Evolutionary conservation across 2,888 invertebrate species (phyloP).

Genomic region (Diplazon laetatorius): DNA sequence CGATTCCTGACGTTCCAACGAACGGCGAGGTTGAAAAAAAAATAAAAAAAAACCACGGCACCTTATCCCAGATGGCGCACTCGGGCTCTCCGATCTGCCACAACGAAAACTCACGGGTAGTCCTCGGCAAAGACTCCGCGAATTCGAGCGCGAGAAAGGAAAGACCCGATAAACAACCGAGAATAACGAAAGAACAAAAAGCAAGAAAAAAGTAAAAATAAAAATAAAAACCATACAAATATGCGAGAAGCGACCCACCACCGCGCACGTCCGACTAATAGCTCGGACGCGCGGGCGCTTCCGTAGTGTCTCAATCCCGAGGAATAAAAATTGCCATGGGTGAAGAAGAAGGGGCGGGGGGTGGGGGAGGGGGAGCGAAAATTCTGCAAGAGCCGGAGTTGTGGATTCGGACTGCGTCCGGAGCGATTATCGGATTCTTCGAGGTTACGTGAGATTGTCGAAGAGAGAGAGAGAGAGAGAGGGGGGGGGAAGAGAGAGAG

Average conservation of each 20-base stretch:
- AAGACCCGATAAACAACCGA: slow-evolving; percentile 30
- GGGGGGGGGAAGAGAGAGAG: too few relatives aligned
- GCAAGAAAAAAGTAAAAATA: not conserved
- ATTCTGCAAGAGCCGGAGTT: slow-evolving; percentile 29
- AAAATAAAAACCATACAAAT: slow-evolving; percentile 23
- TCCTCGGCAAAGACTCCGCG: slow-evolving; percentile 17
- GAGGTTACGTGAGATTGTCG: slow-evolving; percentile 10
- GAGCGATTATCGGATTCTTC: slow-evolving; percentile 28
- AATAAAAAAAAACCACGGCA: not conserved
- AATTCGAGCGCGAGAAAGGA: slow-evolving; percentile 35
- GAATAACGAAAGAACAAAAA: too few relatives aligned
- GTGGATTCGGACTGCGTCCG: not conserved
- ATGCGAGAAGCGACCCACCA: slow-evolving; percentile 49
- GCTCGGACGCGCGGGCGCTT: slow-evolving; percentile 42
- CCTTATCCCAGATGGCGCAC: not conserved
- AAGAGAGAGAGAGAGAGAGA: not conserved
- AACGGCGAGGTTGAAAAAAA: not conserved
- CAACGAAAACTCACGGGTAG: slow-evolving; percentile 41
- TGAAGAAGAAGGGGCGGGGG: too few relatives aligned
- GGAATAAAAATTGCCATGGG: slow-evolving; percentile 53
- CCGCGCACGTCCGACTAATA: slow-evolving; percentile 58
- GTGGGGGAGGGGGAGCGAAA: too few relatives aligned
- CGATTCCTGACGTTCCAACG: slow-evolving; percentile 36
- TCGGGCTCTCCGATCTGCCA: slow-evolving; percentile 6
- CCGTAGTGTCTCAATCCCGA: slow-evolving; percentile 62